Percentiles rank a stretch among this genome's conserved stretches.
Evolutionary conservation across 2,797 vertebrate genomes (phyloP).

Genomic region (Pseudochirops corinnae): DNA sequence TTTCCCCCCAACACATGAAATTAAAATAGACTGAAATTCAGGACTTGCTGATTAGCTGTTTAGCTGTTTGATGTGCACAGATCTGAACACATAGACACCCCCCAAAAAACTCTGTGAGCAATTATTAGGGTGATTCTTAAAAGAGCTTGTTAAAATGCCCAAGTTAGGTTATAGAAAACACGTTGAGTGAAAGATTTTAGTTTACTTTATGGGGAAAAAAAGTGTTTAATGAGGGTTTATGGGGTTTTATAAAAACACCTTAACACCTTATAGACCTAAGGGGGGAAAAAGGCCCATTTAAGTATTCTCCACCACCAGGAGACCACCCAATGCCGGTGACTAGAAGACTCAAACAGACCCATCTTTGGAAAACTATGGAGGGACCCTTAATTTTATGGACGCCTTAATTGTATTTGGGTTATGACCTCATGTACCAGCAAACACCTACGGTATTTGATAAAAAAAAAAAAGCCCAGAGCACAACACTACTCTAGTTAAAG

Average conservation of each 20-base stretch:
- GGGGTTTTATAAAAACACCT: constrained; percentile 85
- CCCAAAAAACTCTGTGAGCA: constrained; percentile 77
- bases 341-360: constrained; percentile 79
- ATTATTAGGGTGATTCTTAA: constrained; percentile 82
- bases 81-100: constrained; percentile 73
- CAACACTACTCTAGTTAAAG: constrained; percentile 76
- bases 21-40: constrained; percentile 69
- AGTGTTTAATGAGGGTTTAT: constrained; percentile 85
- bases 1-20: constrained; percentile 71
- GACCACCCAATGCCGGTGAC: constrained; percentile 84
- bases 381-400: constrained; percentile 75
- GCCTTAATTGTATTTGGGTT: constrained; percentile 84
- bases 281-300: constrained; percentile 77
- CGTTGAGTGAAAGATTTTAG: constrained; percentile 81
- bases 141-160: constrained; percentile 83
- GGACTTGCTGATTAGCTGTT: constrained; percentile 67
- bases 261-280: constrained; percentile 86
- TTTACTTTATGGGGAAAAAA: constrained; percentile 82
- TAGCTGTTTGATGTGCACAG: constrained; percentile 72
- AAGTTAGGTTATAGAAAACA: constrained; percentile 79
- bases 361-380: constrained; percentile 74
- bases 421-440: constrained; percentile 78
- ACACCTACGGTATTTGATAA: constrained; percentile 78
- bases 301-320: constrained; percentile 80
- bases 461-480: constrained; percentile 58